These are phyloP conservation scores for Allacma fusca DNA, from an alignment of 2,888 invertebrate species.

Conservation along the genomic window DNA sequence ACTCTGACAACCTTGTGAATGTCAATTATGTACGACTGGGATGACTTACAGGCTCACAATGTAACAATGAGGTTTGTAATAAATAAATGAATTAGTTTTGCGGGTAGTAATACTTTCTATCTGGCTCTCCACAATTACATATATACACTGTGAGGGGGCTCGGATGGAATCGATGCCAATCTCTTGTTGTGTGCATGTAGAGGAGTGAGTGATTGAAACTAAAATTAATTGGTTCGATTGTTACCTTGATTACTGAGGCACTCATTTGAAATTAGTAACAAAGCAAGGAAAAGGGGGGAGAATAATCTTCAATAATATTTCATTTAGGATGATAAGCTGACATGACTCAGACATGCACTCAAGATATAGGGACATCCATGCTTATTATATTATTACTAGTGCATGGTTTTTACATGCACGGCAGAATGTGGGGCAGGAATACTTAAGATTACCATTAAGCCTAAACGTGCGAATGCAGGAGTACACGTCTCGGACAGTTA, in stretches of 20 bases:
- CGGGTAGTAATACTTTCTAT: background rate
- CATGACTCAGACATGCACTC: background rate
- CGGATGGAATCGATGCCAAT: too few species aligned
- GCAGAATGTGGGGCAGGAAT: background rate
- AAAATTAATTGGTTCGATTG: conserved; percentile 16
- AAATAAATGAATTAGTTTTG: background rate
- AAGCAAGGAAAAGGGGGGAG: background rate
- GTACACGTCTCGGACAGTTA: background rate
- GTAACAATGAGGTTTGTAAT: too few species aligned
- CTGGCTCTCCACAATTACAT: too few species aligned
- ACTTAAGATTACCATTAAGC: too few species aligned
- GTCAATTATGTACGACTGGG: background rate
- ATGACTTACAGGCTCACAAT: too few species aligned
- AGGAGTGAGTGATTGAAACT: background rate
- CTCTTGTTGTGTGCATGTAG: background rate
- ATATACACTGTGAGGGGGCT: too few species aligned
- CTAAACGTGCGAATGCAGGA: background rate
- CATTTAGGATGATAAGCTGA: background rate
- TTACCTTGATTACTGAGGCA: background rate
- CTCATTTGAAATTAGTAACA: conserved; percentile 8
- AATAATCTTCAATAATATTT: background rate
- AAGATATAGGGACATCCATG: background rate
- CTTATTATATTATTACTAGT: too few species aligned
- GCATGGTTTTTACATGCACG: too few species aligned
- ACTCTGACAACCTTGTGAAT: background rate